A percentile compares a stretch with the other conserved stretches of the same genome.
These are phyloP conservation scores for Heliconius cydno DNA, from an alignment of 2,888 invertebrate genomes.

Conservation along the genomic window DNA sequence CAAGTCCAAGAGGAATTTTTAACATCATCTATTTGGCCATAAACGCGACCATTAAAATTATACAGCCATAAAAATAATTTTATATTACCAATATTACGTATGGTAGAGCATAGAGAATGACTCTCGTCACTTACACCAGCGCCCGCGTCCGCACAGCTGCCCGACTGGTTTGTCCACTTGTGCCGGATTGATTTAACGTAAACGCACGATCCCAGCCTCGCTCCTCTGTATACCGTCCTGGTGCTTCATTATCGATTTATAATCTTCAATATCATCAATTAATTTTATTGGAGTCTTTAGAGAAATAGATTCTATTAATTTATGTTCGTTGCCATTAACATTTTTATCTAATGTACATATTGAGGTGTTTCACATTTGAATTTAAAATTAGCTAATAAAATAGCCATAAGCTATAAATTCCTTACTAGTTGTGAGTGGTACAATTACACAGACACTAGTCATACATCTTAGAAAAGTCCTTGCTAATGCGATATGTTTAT, in stretches of 20 bases:
- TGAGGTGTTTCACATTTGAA: slow-evolving; percentile 1
- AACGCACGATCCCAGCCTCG: slow-evolving; percentile 69
- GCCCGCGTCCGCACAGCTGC: slow-evolving; percentile 76
- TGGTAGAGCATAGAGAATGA: not conserved
- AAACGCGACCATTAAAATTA: slow-evolving; percentile 4
- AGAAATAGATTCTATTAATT: slow-evolving; percentile 16
- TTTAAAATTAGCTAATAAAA: slow-evolving; percentile 17
- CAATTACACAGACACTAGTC: slow-evolving; percentile 8
- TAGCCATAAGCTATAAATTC: slow-evolving; percentile 20
- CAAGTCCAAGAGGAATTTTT: not conserved
- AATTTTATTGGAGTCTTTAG: slow-evolving; percentile 35
- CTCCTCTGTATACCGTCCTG: slow-evolving; percentile 63
- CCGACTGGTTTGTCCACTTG: slow-evolving; percentile 83
- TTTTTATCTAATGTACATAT: slow-evolving; percentile 27
- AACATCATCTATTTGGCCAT: slow-evolving; percentile 5
- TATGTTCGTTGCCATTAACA: slow-evolving; percentile 6
- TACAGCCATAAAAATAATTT: slow-evolving; percentile 5
- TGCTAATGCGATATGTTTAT: slow-evolving; percentile 14
- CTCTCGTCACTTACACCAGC: slow-evolving; percentile 64
- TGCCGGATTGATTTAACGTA: slow-evolving; percentile 80
- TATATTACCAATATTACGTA: slow-evolving; percentile 14
- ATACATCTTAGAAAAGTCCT: slow-evolving; percentile 18
- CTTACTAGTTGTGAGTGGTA: not conserved
- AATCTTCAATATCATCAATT: slow-evolving; percentile 55
- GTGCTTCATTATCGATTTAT: slow-evolving; percentile 70